phyloP scores from a whole-genome alignment of 2,888 invertebrate species.

The Sthenelais limicola region DNA sequence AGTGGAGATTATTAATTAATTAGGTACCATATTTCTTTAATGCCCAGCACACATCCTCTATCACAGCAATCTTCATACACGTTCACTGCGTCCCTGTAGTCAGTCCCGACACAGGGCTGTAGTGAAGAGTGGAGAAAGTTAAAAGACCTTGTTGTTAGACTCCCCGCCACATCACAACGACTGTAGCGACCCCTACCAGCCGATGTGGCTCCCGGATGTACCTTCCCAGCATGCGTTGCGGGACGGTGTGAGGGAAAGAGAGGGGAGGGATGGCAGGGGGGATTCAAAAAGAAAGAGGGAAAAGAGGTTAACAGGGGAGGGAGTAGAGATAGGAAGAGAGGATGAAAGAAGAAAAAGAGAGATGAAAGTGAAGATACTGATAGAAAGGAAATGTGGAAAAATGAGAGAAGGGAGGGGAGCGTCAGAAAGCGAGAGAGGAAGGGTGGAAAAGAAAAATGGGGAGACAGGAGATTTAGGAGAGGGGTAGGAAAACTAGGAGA shows the following conservation, averaged over 20 bases:
- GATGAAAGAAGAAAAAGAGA: neutral
- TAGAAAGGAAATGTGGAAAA: neutral
- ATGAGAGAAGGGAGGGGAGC: neutral
- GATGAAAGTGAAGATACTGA: neutral
- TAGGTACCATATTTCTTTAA: no score
- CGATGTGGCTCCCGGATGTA: constrained; percentile 18
- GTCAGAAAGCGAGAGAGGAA: neutral
- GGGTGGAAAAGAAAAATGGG: no score
- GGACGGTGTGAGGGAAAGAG: neutral
- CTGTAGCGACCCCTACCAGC: constrained; percentile 22
- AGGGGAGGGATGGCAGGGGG: neutral
- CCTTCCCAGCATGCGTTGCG: constrained; percentile 21
- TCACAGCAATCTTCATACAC: no score
- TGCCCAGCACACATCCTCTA: no score
- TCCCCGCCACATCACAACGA: no score
- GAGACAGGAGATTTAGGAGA: no score
- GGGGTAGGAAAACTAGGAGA: no score
- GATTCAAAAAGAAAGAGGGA: neutral
- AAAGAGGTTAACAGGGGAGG: neutral
- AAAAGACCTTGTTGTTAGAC: no score
- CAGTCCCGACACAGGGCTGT: no score
- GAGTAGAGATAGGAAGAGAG: neutral
- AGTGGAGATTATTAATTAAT: no score
- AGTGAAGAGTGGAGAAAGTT: no score
- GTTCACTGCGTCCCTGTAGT: no score